Conservation (phyloP, 2,113 vertebrate genomes). For the Pollimyrus isidori region DNA sequence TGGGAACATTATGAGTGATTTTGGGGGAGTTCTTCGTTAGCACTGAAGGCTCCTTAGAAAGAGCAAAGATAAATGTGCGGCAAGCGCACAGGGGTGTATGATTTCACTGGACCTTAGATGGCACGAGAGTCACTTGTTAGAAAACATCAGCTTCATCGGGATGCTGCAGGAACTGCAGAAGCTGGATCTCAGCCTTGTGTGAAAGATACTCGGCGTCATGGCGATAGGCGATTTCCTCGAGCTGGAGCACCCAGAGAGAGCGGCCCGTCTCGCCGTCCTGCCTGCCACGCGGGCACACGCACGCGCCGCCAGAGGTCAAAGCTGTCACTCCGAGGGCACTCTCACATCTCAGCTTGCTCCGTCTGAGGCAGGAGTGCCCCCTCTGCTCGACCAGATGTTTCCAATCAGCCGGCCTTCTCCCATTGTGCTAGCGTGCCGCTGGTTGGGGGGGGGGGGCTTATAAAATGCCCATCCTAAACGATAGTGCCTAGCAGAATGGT, state of each 20-base stretch:
- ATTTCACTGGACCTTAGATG: neutral
- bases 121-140: neutral
- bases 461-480: constrained; percentile 26
- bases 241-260: constrained; percentile 51
- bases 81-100: neutral
- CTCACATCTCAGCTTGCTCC: constrained; percentile 59
- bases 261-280: constrained; percentile 47
- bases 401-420: constrained; percentile 62
- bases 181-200: neutral
- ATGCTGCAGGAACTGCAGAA: neutral
- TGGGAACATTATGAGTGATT: neutral
- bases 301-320: constrained; percentile 57
- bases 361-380: constrained; percentile 59
- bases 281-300: constrained; percentile 54
- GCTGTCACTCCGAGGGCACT: constrained; percentile 65
- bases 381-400: constrained; percentile 68
- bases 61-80: neutral
- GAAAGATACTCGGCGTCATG: neutral
- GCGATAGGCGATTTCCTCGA: constrained; percentile 46
- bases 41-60: neutral
- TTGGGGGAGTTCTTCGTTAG: neutral
- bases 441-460: constrained; percentile 18
- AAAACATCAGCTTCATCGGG: neutral
- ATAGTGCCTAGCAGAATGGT: neutral
- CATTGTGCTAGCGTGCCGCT: constrained; percentile 35